phyloP scores from a whole-genome alignment of 2,888 invertebrate genomes.

The Arge pagana region DNA sequence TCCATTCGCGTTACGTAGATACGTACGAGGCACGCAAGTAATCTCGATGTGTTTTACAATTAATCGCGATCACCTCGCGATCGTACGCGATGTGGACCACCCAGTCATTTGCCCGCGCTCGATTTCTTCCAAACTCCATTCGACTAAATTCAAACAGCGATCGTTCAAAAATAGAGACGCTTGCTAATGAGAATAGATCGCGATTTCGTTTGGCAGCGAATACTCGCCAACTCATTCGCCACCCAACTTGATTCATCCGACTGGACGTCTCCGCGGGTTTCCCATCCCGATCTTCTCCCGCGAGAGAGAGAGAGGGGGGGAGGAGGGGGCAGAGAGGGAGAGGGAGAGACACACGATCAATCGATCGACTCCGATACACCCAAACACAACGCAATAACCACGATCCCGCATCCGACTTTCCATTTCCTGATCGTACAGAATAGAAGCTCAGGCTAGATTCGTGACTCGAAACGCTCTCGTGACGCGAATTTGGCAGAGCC shows the following conservation, averaged over 20 bases:
- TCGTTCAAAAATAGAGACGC: conserved; percentile 8
- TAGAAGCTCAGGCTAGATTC: too few species aligned
- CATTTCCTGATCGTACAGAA: too few species aligned
- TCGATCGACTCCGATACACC: too few species aligned
- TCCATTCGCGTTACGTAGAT: too few species aligned
- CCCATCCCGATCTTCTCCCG: conserved; percentile 4
- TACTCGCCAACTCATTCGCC: conserved; percentile 16
- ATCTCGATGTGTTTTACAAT: too few species aligned
- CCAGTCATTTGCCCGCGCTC: conserved; percentile 10
- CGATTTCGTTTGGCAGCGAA: conserved; percentile 19
- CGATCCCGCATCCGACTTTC: too few species aligned
- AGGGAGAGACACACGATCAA: conserved; percentile 12
- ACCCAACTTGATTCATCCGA: neutral
- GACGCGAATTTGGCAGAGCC: too few species aligned
- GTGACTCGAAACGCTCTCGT: too few species aligned
- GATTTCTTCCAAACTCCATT: conserved; percentile 11
- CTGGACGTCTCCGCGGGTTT: neutral
- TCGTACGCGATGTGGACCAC: too few species aligned
- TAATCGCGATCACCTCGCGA: too few species aligned
- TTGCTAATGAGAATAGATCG: conserved; percentile 20
- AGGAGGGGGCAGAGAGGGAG: conserved; percentile 14
- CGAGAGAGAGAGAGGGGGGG: conserved; percentile 1
- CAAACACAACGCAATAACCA: too few species aligned
- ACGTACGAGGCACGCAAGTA: too few species aligned
- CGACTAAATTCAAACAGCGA: conserved; percentile 13